Evolutionary conservation across 2,797 vertebrate species (phyloP).

Genomic region (Gadopsis marmoratus): DNA sequence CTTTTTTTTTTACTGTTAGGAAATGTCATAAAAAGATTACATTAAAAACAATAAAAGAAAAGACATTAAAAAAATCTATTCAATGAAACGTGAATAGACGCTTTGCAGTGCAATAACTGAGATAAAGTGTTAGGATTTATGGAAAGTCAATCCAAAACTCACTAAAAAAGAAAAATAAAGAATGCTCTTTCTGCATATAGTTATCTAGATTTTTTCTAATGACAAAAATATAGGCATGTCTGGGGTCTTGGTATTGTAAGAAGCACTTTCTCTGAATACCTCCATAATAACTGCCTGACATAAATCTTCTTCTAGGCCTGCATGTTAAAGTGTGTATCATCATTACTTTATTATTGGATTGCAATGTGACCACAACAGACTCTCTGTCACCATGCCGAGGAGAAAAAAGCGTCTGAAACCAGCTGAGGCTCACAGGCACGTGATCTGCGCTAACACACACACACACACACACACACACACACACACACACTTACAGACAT

Average conservation of each 20-base stretch:
- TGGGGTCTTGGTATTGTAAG: neutral
- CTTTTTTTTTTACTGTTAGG: neutral
- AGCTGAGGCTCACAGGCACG: slow-evolving; percentile 63
- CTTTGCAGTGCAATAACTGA: neutral
- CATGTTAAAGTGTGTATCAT: slow-evolving; percentile 46
- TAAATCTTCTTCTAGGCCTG: slow-evolving; percentile 17
- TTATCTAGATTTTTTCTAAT: neutral
- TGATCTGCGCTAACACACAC: slow-evolving; percentile 39
- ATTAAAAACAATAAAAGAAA: neutral
- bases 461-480: slow-evolving; percentile 3
- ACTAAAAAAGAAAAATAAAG: neutral
- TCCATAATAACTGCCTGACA: slow-evolving; percentile 26
- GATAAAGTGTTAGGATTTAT: neutral
- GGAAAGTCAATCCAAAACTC: neutral
- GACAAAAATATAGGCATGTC: neutral
- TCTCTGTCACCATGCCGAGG: slow-evolving; percentile 58
- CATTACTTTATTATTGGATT: slow-evolving; percentile 65
- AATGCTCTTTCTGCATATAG: neutral
- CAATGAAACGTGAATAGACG: neutral
- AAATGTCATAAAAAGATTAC: neutral
- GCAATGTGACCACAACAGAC: slow-evolving; percentile 68
- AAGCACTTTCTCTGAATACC: slow-evolving; percentile 16
- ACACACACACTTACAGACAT: slow-evolving; percentile 41
- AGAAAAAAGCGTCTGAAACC: slow-evolving; percentile 61
- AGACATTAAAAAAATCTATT: neutral